Base-by-base conservation (phyloP, 2,797 vertebrate genomes). In the Myotis pilosus region DNA sequence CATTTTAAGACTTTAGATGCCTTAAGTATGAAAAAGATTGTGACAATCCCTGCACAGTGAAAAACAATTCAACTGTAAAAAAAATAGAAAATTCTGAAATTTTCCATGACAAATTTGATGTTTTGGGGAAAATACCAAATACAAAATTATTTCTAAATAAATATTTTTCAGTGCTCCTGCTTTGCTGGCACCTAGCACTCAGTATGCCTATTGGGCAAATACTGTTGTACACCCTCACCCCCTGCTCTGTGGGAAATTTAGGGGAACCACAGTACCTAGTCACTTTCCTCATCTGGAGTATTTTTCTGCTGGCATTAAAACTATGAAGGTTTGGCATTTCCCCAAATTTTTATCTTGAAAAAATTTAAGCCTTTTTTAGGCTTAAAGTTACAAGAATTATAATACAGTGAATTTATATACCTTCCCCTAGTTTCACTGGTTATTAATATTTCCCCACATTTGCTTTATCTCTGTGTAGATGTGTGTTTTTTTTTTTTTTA, bases 11-110 rank as follows among this genome's bases (percentile, higher is more conserved):
- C 60, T 47, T 66, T 33, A 82, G 41, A 57, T 53, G 36, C 49
- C 38, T 23, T 86, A 78, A 87, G 57, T 76, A 74, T 51, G 36
- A 69, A 44, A 94, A 94, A 71, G 53, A 84, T 83, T 75, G n/a
- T 71, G 57, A 84, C 36, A 53, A 44, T 49, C 71, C 64, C n/a
- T 57, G 66, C 30, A 3, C 17, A 76, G 85, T 87, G 91, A 80
- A 84, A 95, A 92, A 72, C 33, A 76, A 87, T 38, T 91, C 53
- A 62, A 79, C 33, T 57, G 64, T 47, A 57, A 86, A 92, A 88
- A 55, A 55, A 22, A 60, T 6, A 2, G 57, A 95, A 90, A 72
- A 89, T 60, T 78, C 55, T 88, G 75, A 91, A 83, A 69, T 84
- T 51, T 93, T 87, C 47, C 84, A 84, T 89, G 87, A 76, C 76